Conservation (phyloP, 2,113 vertebrate species). For the Chloroceryle aenea region DNA sequence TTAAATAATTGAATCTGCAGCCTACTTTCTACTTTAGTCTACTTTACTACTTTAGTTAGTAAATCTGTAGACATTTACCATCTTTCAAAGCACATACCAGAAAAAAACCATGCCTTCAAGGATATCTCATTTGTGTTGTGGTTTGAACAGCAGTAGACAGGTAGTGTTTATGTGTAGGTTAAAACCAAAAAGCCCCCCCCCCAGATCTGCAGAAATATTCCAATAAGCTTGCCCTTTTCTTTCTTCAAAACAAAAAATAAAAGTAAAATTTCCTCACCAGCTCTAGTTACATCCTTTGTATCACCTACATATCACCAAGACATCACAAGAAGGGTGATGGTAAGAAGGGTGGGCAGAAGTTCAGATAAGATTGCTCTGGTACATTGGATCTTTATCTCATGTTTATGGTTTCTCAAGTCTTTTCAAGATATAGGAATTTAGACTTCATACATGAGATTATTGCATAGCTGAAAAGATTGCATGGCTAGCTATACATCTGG, state of each 20-base stretch:
- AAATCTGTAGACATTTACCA: not conserved
- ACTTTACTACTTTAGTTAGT: not conserved
- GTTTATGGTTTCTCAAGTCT: not conserved
- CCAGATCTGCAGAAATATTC: not conserved
- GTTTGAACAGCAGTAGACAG: not conserved
- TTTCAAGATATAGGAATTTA: not conserved
- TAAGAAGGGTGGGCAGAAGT: not conserved
- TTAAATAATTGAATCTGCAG: not conserved
- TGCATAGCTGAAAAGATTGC: not conserved
- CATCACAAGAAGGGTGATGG: not conserved
- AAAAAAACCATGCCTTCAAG: not conserved
- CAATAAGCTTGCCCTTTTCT: not conserved
- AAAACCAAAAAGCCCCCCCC: not conserved
- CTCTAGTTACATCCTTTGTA: not conserved
- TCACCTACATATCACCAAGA: not conserved
- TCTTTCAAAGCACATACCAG: not conserved
- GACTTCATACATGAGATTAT: not conserved
- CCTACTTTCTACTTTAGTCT: not conserved
- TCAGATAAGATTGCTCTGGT: not conserved
- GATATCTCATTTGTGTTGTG: not conserved
- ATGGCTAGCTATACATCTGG: not conserved
- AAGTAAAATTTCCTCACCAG: not conserved
- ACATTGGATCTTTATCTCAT: not conserved
- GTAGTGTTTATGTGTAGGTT: not conserved
- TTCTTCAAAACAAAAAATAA: not conserved